Percentiles rank a stretch among this genome's conserved stretches.
Conservation (phyloP, 92 coral and sea anemone genomes). For the Zoanthus gigantus region DNA sequence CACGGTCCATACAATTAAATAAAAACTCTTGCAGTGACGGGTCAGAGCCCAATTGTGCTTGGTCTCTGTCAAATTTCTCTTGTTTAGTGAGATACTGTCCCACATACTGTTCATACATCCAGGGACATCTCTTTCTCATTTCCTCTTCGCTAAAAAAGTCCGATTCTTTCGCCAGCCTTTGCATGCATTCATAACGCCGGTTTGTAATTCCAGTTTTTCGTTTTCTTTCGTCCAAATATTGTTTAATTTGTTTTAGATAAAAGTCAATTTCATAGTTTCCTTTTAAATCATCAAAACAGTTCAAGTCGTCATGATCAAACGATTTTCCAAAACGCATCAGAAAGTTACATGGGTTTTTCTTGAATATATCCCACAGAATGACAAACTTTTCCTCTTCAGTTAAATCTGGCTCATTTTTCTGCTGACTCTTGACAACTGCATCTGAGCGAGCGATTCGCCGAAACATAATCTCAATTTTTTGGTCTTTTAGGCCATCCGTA, state of each 20-base stretch:
- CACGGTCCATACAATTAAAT: constrained; percentile 80
- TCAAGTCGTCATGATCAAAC: constrained; percentile 73
- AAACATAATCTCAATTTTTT: constrained; percentile 63
- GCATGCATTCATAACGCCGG: constrained; percentile 86
- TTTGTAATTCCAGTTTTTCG: constrained; percentile 76
- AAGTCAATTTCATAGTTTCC: constrained; percentile 80
- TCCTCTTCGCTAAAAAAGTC: constrained; percentile 83
- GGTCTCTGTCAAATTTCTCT: constrained; percentile 80
- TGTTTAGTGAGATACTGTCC: constrained; percentile 93
- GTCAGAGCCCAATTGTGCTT: constrained; percentile 64
- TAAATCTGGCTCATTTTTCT: constrained; percentile 85
- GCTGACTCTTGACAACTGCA: constrained; percentile 81
- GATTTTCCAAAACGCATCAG: constrained; percentile 88
- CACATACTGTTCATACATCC: constrained; percentile 85
- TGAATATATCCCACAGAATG: constrained; percentile 72
- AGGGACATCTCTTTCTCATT: constrained; percentile 87
- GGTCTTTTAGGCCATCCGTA: not conserved
- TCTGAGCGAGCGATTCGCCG: constrained; percentile 73
- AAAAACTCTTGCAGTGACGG: constrained; percentile 77
- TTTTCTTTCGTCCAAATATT: constrained; percentile 66
- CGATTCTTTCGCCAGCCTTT: constrained; percentile 70
- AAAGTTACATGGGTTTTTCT: constrained; percentile 73
- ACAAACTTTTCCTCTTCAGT: constrained; percentile 73
- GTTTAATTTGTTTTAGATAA: constrained; percentile 69
- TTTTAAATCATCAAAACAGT: constrained; percentile 67